Base-by-base conservation (phyloP, 2,888 invertebrate species). In the Aspidapion aeneum region DNA sequence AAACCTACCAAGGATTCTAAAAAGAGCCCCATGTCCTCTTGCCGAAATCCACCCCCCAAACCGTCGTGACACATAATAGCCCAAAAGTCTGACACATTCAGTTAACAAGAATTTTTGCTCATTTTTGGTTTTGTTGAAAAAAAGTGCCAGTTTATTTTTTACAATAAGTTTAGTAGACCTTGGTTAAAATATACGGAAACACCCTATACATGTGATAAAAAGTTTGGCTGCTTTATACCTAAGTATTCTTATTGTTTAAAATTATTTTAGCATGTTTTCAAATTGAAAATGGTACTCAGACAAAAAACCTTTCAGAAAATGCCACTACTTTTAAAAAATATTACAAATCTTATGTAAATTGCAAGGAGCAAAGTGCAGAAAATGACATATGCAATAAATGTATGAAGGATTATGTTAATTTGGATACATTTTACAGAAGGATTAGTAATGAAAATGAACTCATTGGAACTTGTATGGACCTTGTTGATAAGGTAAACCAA, bases 381-480 rank as follows among this genome's bases (percentile, higher is more conserved):
- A 70, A 69, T 35, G 78, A 79, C 66, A 77, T 85, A 9, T 88
- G 87, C 76, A 72, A 78, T 21, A 78, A 80, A 55, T 89, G 89
- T 73, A 82, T 83, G 80, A 75, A 80, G 22, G 72, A 75, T 2
- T 89, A 89, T 74, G 55, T 82, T 5, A 72, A 77, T 49, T 75
- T 89, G 66, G 86, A 87, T 73, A 75, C 81, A 55, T 86, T 81
- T 73, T 89, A 87, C 73, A 81, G 82, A 71, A 80, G 82, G 22
- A 78, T 88, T 61, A 87, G 80, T 69, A 84, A 84, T 73, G 77
- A 81, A 61, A 83, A 85, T 73, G 86, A 85, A 63, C 82, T 84
- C 61, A 84, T 85, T 66, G 83, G 82, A 65, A 80, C 87, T 63
- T 89, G 89, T 71, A 87, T 89, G 85, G 89, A 89, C 75, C 82